Conservation (phyloP, 2,113 vertebrate species). For the Neogobius melanostomus region DNA sequence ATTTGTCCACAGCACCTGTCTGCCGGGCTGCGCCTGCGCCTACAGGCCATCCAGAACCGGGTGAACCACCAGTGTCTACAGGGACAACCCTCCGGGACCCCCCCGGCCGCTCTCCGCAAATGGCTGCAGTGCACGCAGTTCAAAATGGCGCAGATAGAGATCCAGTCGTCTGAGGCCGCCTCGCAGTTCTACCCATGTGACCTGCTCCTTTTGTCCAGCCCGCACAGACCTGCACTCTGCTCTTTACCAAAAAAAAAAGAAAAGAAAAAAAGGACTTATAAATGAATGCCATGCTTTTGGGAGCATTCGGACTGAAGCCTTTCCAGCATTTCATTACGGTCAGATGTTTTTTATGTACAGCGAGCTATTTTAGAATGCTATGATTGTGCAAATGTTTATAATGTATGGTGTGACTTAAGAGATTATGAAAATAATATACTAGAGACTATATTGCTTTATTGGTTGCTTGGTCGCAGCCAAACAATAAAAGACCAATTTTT, state of each 20-base stretch:
- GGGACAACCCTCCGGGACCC: slow-evolving; percentile 78
- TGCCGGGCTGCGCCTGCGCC: slow-evolving; percentile 92
- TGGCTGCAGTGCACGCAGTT: slow-evolving; percentile 98
- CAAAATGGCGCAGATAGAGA: slow-evolving; percentile 99
- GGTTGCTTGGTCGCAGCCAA: slow-evolving; percentile 58
- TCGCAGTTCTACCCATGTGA: slow-evolving; percentile 99
- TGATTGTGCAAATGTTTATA: slow-evolving; percentile 29
- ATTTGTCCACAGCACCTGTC: slow-evolving; percentile 85
- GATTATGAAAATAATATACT: slow-evolving; percentile 49
- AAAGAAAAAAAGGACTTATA: slow-evolving; percentile 33
- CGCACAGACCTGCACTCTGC: slow-evolving; percentile 38
- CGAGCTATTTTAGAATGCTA: slow-evolving; percentile 60
- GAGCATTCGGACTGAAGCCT: slow-evolving; percentile 38
- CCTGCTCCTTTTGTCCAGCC: slow-evolving; percentile 23
- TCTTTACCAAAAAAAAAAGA: slow-evolving; percentile 14
- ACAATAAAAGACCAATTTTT: slow-evolving; percentile 65
- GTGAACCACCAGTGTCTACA: slow-evolving; percentile 94
- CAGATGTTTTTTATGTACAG: slow-evolving; percentile 55
- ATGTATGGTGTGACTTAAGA: slow-evolving; percentile 36
- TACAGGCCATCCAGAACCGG: slow-evolving; percentile 97
- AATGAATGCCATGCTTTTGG: slow-evolving; percentile 34
- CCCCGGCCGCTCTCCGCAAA: slow-evolving; percentile 88
- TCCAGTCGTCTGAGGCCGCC: slow-evolving; percentile 97
- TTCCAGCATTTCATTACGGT: slow-evolving; percentile 48
- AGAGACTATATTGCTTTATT: slow-evolving; percentile 60